Base-by-base conservation (phyloP, 2,888 invertebrate species). In the Sympetrum striolatum region DNA sequence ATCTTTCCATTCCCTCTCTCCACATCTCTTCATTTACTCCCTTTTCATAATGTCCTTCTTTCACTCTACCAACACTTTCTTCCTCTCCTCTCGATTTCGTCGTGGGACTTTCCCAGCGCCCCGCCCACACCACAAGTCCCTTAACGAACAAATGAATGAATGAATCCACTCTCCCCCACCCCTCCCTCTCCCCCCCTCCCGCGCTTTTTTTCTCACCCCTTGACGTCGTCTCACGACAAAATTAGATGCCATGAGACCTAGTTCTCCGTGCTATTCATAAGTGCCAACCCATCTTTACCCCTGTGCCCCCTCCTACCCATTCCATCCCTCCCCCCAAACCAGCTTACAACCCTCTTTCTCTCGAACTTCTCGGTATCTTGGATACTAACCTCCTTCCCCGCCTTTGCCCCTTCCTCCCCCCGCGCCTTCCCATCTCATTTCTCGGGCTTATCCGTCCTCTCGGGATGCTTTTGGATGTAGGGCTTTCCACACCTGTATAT, bases 221-320 rank as follows among this genome's bases (percentile, higher is more conserved):
- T 86, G 86, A 86, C 86, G 86, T 86, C 86, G 58, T 86, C 86
- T 86, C 86, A 86, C 86, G 86, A 86, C 86, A 86, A 86, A 86
- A 86, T 86, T 86, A 86, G 86, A 86, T 86, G 86, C 86, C 60
- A 86, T 86, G 86, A 86, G 86, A 86, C 86, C 86, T 64, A 86
- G 86, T 86, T 86, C 86, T 60, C 86, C 86, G 86, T 86, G 86
- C 86, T 86, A 86, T 86, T 86, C 86, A 86, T 86, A 86, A 86
- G 86, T 86, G 86, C 86, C 86, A 86, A 86, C 86, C 86, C 86
- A 86, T 86, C 86, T 86, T 86, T 86, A 60, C 58, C 37, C 64
- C 60, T 35, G 25, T 58, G 53, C 58, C 82, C 53, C 53, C 81
- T 12, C n/a, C 64, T 64, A 8, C 64, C 64, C 22, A 22, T 22